phyloP scores from a whole-genome alignment of 2,888 invertebrate species.

The Drepanosiphum platanoidis region DNA sequence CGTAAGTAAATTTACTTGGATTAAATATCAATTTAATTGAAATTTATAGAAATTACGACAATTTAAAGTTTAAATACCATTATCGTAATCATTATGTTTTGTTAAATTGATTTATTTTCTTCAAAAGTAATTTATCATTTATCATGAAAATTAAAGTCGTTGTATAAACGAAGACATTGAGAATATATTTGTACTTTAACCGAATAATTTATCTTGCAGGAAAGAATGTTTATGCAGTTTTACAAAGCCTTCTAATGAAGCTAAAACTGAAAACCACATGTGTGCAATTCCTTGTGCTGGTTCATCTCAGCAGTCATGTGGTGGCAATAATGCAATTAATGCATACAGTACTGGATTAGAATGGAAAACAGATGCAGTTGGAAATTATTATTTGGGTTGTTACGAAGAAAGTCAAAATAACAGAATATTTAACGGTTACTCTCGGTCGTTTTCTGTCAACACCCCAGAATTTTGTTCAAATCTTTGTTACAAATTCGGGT shows the following conservation, averaged over 20 bases:
- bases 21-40: no score
- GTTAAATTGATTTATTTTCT: no score
- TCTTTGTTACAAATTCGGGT: constrained; percentile 64
- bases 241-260: constrained; percentile 30
- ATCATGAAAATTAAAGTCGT: no score
- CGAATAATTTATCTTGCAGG: constrained; percentile 1
- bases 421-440: constrained; percentile 63
- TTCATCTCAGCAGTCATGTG: constrained; percentile 42
- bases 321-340: constrained; percentile 58
- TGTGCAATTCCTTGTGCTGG: constrained; percentile 62
- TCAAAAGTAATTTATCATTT: no score
- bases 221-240: constrained; percentile 49
- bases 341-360: constrained; percentile 62
- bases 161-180: no score
- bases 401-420: constrained; percentile 63
- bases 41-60: no score
- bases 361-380: neutral
- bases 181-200: no score
- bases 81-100: no score
- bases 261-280: constrained; percentile 33
- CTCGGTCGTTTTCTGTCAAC: constrained; percentile 62
- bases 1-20: constrained; percentile 38
- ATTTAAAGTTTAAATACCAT: no score
- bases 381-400: constrained; percentile 64
- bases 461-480: constrained; percentile 64